phyloP scores from a whole-genome alignment of 2,797 vertebrate genomes.

The Gymnodraco acuticeps region DNA sequence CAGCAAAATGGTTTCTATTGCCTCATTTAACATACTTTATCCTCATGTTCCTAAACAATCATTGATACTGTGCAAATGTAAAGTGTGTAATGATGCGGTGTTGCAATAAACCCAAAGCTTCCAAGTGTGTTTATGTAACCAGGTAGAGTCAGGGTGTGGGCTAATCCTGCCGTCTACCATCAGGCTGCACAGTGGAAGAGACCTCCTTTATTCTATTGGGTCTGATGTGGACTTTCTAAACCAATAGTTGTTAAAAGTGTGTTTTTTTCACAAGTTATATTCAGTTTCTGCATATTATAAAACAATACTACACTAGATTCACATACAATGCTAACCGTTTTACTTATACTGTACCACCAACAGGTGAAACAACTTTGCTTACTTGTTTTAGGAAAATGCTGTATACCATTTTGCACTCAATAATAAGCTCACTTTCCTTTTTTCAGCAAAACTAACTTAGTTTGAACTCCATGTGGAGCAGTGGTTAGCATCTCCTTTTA shows the following conservation, averaged over 20 bases:
- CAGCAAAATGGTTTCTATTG: neutral
- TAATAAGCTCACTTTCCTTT: too few species aligned
- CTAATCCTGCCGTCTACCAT: neutral
- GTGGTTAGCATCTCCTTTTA: neutral
- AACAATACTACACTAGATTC: neutral
- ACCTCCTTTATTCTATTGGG: neutral
- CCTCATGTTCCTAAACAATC: neutral
- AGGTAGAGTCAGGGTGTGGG: slow-evolving; percentile 14
- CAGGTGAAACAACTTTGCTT: too few species aligned
- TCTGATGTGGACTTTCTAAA: too few species aligned
- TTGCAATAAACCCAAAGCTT: slow-evolving; percentile 17
- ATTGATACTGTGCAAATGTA: neutral
- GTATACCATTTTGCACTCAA: too few species aligned
- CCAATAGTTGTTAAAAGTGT: too few species aligned
- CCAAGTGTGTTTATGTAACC: neutral
- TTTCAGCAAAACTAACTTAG: neutral
- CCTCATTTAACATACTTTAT: neutral
- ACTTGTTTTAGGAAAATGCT: too few species aligned
- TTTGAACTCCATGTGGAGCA: neutral
- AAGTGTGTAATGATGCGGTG: slow-evolving; percentile 10
- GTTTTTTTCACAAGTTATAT: too few species aligned
- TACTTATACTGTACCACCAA: neutral
- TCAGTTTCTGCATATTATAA: neutral
- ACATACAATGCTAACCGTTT: neutral
- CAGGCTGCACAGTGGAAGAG: neutral